Base-by-base conservation (phyloP, 2,797 vertebrate genomes). In the Enteromius radiatus region DNA sequence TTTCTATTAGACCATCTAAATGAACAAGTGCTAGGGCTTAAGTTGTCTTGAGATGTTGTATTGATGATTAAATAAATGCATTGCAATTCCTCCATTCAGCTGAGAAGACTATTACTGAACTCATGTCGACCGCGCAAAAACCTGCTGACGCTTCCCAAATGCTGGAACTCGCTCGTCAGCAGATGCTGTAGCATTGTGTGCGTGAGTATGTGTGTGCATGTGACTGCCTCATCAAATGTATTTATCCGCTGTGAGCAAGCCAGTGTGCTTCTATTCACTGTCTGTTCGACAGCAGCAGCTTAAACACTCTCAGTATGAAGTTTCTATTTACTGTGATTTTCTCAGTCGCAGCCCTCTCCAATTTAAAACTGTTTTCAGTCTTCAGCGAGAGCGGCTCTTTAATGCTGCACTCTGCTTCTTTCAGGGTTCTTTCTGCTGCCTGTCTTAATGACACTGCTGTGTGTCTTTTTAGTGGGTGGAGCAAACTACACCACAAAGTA, bases 11-110 rank as follows among this genome's bases (percentile, higher is more conserved):
- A 21, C 54, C 63, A 45, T 77, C 41, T 63, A 26, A 6, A 61
- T 45, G 56, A 78, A 61, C 23, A 63, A 67, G 54, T 7, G 38
- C 61, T 23, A 54, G 68, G 26, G 78, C 14, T 33, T 45, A 79
- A 63, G 59, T 83, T 81, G 81, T 74, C 73, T 31, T 56, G 33
- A 31, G 33, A 68, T 70, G 43, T 28, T 80, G 78, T 78, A 84
- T 86, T 85, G 86, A 87, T 81, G 70, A 81, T 41, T 75, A 77
- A 73, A 86, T 84, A 85, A 86, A 86, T 87, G 76, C 77, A 76
- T 78, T 79, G 65, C 69, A 63, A 76, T 84, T 49, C 47, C 36
- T 86, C 28, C 38, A 5, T 83, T 86, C 69, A 81, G 83, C 75
- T 77, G 82, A 81, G 76, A 81, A 80, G 75, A 87, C 69, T 85